Base-by-base conservation (phyloP, 2,113 vertebrate genomes). In the Myotis yumanensis region DNA sequence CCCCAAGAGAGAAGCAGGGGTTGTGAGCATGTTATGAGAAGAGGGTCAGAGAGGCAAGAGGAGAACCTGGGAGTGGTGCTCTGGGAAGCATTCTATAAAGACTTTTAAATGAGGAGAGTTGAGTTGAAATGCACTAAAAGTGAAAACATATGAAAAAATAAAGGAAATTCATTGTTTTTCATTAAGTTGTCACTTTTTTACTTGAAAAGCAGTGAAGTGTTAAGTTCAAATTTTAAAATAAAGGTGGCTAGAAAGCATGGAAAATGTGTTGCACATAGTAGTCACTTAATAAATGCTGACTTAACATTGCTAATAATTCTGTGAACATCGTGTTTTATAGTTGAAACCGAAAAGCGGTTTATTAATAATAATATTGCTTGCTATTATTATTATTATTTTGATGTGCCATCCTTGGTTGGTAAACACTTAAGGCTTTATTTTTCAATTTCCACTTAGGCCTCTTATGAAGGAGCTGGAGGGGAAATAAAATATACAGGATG, bases 401-500 rank as follows among this genome's bases (percentile, higher is more conserved):
- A 80, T 75, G 17, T 95, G 20, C 18, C 43, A 54, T 69, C 12
- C 30, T 30, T 85, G 43, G n/a, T 25, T 11, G 57, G 4, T 73
- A 75, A 15, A 77, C 35, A 79, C 30, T 72, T 86, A 86, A 80
- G 30, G 64, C 52, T 62, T 57, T 68, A 1, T 88, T 71, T 81
- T 25, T 89, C 64, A 92, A 30, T 83, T 86, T 84, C 54, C 11
- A 43, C 7, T 5, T 68, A 99, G 99, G 98, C 97, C 98, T 97
- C 97, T 98, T 98, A 97, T 94, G 90, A 97, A 97, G 95, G 98
- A 95, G 91, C 94, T 98, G 96, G 98, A 96, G 92, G 97, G 94
- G 98, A 97, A 98, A 98, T 98, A 99, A 98, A 98, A 98, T 95
- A 93, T 98, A 98, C 99, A 99, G 99, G 98, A 99, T 99, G 99